These are phyloP conservation scores for Cacoxenus indagator DNA, from an alignment of 2,888 invertebrate genomes.

Conservation along the genomic window DNA sequence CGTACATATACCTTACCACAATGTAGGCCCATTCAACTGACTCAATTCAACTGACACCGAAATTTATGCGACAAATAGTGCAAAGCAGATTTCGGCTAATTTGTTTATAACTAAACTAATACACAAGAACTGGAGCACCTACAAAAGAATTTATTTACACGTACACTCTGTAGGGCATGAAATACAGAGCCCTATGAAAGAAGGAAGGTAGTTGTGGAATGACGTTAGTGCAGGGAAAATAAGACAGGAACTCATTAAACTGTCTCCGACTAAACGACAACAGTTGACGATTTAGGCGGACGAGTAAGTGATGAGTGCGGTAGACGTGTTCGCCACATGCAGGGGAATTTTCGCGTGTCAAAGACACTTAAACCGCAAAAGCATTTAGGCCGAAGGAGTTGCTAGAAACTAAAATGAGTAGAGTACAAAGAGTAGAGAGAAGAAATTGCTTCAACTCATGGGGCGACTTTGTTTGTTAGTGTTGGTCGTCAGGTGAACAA, in stretches of 20 bases:
- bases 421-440: conserved; percentile 5
- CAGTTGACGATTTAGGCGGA: background rate
- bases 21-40: too few species aligned
- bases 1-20: too few species aligned
- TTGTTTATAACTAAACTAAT: conserved; percentile 10
- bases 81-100: background rate
- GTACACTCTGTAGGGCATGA: conserved; percentile 1
- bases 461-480: background rate
- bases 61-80: background rate
- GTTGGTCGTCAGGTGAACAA: conserved; percentile 60
- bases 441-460: conserved; percentile 32
- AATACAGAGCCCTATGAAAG: background rate
- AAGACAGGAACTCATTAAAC: conserved; percentile 46
- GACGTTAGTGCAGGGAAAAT: background rate
- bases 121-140: conserved; percentile 5
- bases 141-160: conserved; percentile 14
- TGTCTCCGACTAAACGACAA: conserved; percentile 44
- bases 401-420: background rate
- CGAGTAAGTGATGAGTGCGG: background rate
- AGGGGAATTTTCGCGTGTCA: conserved; percentile 60
- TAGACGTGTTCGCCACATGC: background rate
- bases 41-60: background rate
- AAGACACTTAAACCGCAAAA: conserved; percentile 60
- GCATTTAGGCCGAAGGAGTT: conserved; percentile 24
- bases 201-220: background rate